Evolutionary conservation across 1,140 invertebrate species (phyloP).

Genomic region (Ganaspis sp.): DNA sequence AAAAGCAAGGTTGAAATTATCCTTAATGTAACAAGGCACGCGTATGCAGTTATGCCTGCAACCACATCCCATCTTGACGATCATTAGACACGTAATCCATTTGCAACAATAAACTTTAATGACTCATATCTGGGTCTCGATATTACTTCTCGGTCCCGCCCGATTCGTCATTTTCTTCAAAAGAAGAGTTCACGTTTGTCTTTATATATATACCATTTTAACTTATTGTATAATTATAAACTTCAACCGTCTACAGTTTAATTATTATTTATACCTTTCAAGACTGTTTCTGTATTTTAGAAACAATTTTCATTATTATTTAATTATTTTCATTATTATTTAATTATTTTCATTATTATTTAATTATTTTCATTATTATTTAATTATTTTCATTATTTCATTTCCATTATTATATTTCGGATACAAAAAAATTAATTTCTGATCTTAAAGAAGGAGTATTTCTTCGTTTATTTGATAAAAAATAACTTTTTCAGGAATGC

Average conservation of each 20-base stretch:
- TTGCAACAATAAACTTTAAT: conserved; percentile 52
- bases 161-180: not conserved
- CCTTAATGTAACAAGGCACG: conserved; percentile 35
- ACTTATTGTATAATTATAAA: no score
- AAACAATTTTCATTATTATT: no score
- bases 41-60: conserved; percentile 24
- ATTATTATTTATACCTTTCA: no score
- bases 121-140: conserved; percentile 60
- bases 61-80: conserved; percentile 47
- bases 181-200: not conserved
- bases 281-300: no score
- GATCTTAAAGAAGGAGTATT: not conserved
- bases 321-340: no score
- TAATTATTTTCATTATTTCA: no score
- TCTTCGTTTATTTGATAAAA: not conserved
- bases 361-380: no score
- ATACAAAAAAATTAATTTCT: no score
- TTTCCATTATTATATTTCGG: no score
- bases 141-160: conserved; percentile 22
- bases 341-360: no score
- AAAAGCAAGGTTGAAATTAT: conserved; percentile 55
- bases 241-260: no score
- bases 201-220: no score
- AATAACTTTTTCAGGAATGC: conserved; percentile 74
- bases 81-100: conserved; percentile 50